These are phyloP conservation scores for Euwallacea similis DNA, from an alignment of 1,140 invertebrate species.

Conservation along the genomic window DNA sequence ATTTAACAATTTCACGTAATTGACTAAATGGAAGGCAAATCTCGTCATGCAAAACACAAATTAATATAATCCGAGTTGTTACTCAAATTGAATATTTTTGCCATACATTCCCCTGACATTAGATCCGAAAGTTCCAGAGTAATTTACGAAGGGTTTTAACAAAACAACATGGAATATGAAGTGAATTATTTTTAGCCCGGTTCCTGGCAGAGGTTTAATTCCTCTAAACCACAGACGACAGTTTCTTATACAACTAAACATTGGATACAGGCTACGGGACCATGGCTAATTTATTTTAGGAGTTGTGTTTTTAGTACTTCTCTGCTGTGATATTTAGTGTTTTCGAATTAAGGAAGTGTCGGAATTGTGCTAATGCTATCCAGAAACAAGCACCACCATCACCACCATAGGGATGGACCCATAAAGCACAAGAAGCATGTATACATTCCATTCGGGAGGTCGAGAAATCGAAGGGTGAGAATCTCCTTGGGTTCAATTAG, in stretches of 20 bases:
- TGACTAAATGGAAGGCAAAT: background rate
- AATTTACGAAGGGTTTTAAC: slow-evolving; percentile 22
- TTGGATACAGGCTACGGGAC: slow-evolving; percentile 27
- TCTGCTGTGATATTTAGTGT: slow-evolving; percentile 9
- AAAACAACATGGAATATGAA: slow-evolving; percentile 21
- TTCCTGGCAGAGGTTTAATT: slow-evolving; percentile 35
- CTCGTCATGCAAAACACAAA: background rate
- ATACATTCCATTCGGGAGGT: slow-evolving; percentile 45
- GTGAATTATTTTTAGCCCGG: slow-evolving; percentile 33
- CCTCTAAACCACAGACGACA: slow-evolving; percentile 35
- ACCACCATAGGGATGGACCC: slow-evolving; percentile 36
- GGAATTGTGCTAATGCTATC: slow-evolving; percentile 25
- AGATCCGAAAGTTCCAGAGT: background rate
- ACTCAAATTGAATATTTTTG: background rate
- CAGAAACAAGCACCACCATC: slow-evolving; percentile 37
- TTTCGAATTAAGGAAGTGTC: background rate
- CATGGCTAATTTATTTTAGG: slow-evolving; percentile 21
- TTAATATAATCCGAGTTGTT: background rate
- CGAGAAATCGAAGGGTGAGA: slow-evolving; percentile 43
- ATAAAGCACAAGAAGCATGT: slow-evolving; percentile 41
- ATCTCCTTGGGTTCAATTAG: background rate
- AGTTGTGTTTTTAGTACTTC: slow-evolving; percentile 9
- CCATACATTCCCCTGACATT: background rate
- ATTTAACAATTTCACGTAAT: too few species aligned
- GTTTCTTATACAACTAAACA: slow-evolving; percentile 38